Base-by-base conservation (phyloP, 2,113 vertebrate species). In the Lepus americanus region DNA sequence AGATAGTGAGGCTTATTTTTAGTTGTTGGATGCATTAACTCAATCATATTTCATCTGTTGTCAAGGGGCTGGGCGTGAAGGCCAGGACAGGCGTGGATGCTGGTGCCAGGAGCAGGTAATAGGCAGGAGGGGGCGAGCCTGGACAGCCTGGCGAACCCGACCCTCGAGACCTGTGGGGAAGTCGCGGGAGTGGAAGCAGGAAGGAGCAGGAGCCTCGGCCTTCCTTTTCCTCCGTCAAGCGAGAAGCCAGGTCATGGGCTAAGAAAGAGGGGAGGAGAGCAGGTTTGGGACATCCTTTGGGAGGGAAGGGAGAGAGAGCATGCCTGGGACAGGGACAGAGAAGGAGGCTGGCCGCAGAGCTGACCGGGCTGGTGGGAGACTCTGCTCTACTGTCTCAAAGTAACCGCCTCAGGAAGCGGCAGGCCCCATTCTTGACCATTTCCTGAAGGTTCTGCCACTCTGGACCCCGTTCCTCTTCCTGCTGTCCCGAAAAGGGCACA, bases 121-220 rank as follows among this genome's bases (percentile, higher is more conserved):
- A 51, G 16, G 44, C 0, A 3, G 25, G 23, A 39, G 39, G 7
- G 23, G 1, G 3, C 0, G 31, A 81, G 59, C 33, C 9, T 3
- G 5, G 12, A 29, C 31, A 33, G 63, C 73, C 25, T 33, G 64
- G 49, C 5, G 27, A 70, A 29, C 6, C 64, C 61, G 0, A 11
- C 17, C 44, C 5, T 51, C 3, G 55, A 73, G 66, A n/a, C 5
- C 0, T 0, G 22, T 55, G 64, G 53, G 2, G 66, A 7, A 12
- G 31, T 29, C 1, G 6, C 9, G 13, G 1, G 22, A 1, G 14
- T 0, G 29, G 13, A 64, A 64, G n/a, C 12, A 16, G 78, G 55
- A 66, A 55, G 53, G 64, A 55, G 25, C 22, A 19, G 16, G 14
- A 1, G 13, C 17, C 6, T 6, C 49, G 72, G 76, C 19, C 33